Evolutionary conservation across 2,113 vertebrate species (phyloP).

Genomic region (Ariopsis seemanni): DNA sequence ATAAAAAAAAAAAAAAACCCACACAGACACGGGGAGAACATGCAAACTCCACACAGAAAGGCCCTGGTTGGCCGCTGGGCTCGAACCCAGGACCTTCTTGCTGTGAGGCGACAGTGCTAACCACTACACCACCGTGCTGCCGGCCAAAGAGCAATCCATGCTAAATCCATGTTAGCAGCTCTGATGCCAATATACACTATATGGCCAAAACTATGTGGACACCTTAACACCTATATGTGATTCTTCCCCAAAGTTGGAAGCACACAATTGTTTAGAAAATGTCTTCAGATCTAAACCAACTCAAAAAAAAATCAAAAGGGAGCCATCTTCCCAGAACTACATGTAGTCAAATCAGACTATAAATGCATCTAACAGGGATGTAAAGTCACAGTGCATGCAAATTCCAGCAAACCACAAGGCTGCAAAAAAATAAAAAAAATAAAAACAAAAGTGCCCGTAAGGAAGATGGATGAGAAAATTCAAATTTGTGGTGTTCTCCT

Average conservation of each 20-base stretch:
- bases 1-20: too few species aligned
- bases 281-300: too few species aligned
- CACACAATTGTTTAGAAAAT: not conserved
- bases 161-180: not conserved
- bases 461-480: not conserved
- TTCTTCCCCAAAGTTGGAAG: not conserved
- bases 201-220: not conserved
- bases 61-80: too few species aligned
- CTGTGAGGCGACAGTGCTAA: too few species aligned
- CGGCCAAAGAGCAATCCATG: not conserved
- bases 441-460: not conserved
- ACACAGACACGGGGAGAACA: too few species aligned
- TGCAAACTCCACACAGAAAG: too few species aligned
- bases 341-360: not conserved
- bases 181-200: not conserved
- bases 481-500: not conserved
- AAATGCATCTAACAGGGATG: not conserved
- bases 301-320: not conserved
- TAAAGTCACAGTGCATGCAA: constrained; percentile 7
- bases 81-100: too few species aligned
- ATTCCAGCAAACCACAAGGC: constrained; percentile 6
- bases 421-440: not conserved
- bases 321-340: not conserved
- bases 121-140: too few species aligned
- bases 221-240: not conserved